Conservation (phyloP, 2,888 invertebrate species). For the Isoperla grammatica region DNA sequence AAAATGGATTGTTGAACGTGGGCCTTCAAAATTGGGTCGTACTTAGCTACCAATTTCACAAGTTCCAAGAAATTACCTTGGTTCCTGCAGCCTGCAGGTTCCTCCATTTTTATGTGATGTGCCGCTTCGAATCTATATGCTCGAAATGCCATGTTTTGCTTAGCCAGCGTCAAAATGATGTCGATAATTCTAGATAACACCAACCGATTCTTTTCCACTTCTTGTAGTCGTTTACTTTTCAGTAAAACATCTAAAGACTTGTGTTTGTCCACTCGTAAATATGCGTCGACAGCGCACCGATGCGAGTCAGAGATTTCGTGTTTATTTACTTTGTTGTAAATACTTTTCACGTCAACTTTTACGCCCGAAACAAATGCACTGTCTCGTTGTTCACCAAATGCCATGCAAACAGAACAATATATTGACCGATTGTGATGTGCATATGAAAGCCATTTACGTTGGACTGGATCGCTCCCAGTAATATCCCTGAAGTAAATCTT, state of each 20-base stretch:
- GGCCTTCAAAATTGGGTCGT: constrained; percentile 5
- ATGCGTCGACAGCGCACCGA: background rate
- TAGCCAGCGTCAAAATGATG: constrained; percentile 4
- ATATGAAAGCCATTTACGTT: constrained; percentile 5
- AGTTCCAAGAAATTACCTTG: constrained; percentile 14
- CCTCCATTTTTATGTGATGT: background rate
- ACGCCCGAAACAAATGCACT: constrained; percentile 5
- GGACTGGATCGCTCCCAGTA: background rate
- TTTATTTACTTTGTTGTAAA: constrained; percentile 1
- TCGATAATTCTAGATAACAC: constrained; percentile 4
- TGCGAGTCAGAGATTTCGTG: constrained; percentile 3
- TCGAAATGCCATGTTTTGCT: constrained; percentile 10
- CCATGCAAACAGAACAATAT: constrained; percentile 7
- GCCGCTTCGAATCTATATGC: background rate
- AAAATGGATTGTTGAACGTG: background rate
- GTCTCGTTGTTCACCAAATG: background rate
- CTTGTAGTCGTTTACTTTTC: background rate
- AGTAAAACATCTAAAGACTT: background rate
- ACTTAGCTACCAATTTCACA: constrained; percentile 10
- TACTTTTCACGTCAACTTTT: constrained; percentile 1
- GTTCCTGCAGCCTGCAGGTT: background rate
- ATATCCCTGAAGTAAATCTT: background rate
- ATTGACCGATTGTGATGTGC: background rate
- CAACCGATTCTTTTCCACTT: background rate
- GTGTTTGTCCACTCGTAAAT: background rate